Evolutionary conservation across 1,140 invertebrate genomes (phyloP), one percentile per base, ranked within the genome.

Genomic region (Ruditapes philippinarum): DNA sequence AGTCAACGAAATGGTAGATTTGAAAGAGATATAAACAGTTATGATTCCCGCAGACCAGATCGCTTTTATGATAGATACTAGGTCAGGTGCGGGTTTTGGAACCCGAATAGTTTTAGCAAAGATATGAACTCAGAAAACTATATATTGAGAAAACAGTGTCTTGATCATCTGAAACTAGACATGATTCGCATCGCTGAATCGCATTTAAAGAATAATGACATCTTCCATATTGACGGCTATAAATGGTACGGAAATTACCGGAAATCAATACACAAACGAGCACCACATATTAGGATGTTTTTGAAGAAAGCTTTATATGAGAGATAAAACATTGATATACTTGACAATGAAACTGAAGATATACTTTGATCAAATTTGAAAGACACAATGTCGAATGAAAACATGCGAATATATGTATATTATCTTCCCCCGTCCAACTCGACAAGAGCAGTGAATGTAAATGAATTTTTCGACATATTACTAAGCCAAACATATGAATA

Each of bases 11-110:
- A 68, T 25, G 28, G 62, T 22, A 12, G n/a, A 14, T 14, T n/a
- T 36, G 36, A 28, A 17, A 25, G 14, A 25, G 14, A 68, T 12
- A 36, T 17, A 14, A 14, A 25, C 17, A 68, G 19, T n/a, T 33
- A 68, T 36, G 36, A n/a, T 17, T 17, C 14, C 28, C n/a, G 12
- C 28, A 68, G 28, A 36, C 28, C 12, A 28, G 12, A 28, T 36
- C 14, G 36, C 5, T 45, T 25, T n/a, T 1, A 25, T 28, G 36
- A 68, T 17, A 17, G 68, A 38, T 12, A 73, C 38, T 79, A 88
- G 31, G 51, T 78, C 11, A 49, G 42, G 36, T 80, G 62, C 38
- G 81, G 89, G 76, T 90, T 90, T 57, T 89, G 88, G 88, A 89
- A 84, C 28, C 42, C 83, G 25, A 78, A 83, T n/a, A 80, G 88